A percentile compares a stretch with the other conserved stretches of the same genome.
These are phyloP conservation scores for Ornithoptera alexandrae DNA, from an alignment of 2,888 invertebrate species.

Conservation along the genomic window DNA sequence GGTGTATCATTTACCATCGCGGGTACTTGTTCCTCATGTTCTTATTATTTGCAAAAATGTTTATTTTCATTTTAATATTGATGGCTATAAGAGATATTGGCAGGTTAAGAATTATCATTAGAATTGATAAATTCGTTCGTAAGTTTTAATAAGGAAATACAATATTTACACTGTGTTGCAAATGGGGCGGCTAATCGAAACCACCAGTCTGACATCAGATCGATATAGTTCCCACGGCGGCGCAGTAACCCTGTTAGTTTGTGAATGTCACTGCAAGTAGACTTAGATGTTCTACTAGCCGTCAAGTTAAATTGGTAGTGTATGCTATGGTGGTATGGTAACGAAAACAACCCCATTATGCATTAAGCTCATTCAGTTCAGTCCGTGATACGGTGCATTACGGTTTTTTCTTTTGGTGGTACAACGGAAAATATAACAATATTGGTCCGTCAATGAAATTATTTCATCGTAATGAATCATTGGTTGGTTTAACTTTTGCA, in stretches of 20 bases:
- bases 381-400: constrained; percentile 43
- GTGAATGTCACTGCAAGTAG: constrained; percentile 40
- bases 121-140: neutral
- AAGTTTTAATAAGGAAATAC: constrained; percentile 36
- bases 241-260: constrained; percentile 61
- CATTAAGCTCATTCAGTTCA: constrained; percentile 43
- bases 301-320: constrained; percentile 51
- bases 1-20: too few species aligned
- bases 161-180: constrained; percentile 38
- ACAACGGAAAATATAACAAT: constrained; percentile 29
- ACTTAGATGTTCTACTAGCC: constrained; percentile 34
- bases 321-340: constrained; percentile 58
- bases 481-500: constrained; percentile 53
- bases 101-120: neutral
- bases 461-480: constrained; percentile 70
- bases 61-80: too few species aligned
- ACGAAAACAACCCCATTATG: constrained; percentile 52
- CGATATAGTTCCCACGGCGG: constrained; percentile 68
- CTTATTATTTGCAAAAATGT: too few species aligned
- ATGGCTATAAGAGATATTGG: neutral
- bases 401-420: constrained; percentile 39
- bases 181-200: constrained; percentile 52
- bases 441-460: constrained; percentile 61
- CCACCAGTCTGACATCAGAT: constrained; percentile 58
- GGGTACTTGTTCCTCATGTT: too few species aligned